These are phyloP conservation scores for Chunga burmeisteri DNA, from an alignment of 2,113 vertebrate genomes.

Conservation along the genomic window DNA sequence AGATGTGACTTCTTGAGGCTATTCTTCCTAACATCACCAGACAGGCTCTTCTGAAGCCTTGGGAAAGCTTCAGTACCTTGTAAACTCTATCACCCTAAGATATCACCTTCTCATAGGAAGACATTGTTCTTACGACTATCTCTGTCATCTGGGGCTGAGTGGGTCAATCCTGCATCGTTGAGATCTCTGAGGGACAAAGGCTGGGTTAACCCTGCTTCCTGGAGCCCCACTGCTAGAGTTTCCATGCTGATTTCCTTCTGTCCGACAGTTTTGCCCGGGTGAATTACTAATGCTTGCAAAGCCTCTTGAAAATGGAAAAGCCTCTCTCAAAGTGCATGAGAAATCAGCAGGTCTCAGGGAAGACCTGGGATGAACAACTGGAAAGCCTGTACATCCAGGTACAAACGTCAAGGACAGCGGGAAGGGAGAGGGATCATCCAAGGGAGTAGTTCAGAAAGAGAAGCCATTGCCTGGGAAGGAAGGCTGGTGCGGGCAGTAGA, in stretches of 20 bases:
- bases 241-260: background rate
- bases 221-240: background rate
- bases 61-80: background rate
- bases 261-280: background rate
- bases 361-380: background rate
- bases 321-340: background rate
- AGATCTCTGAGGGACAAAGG: background rate
- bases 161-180: background rate
- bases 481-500: background rate
- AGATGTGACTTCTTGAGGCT: background rate
- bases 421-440: background rate
- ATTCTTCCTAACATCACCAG: background rate
- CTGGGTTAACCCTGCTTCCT: background rate
- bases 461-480: background rate
- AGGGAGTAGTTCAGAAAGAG: background rate
- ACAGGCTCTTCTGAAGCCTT: background rate
- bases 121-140: background rate
- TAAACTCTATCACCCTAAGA: background rate
- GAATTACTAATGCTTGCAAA: background rate
- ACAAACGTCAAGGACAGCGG: background rate
- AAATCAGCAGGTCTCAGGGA: background rate
- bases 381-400: background rate
- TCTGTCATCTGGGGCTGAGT: background rate
- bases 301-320: background rate
- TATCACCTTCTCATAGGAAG: background rate